A percentile compares a stretch with the other conserved stretches of the same genome.
Evolutionary conservation across 2,888 invertebrate species (phyloP).

Genomic region (Agrochola circellaris): DNA sequence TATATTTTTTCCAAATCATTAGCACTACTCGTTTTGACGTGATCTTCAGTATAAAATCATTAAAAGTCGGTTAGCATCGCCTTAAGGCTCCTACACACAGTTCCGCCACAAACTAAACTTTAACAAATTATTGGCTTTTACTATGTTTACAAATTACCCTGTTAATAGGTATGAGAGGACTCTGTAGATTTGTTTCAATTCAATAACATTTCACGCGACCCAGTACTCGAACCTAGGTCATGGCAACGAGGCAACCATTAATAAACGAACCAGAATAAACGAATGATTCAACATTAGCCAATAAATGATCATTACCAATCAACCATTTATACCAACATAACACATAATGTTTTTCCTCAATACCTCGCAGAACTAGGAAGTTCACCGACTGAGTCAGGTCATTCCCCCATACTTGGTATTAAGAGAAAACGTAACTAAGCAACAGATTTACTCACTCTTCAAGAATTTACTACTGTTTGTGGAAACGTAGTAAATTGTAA

Average conservation of each 20-base stretch:
- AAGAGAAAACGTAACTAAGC: slow-evolving; percentile 14
- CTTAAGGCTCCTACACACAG: too few species aligned
- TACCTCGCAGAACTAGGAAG: not conserved
- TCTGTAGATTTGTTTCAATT: too few species aligned
- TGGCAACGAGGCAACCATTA: not conserved
- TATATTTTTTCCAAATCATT: too few species aligned
- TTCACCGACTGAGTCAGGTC: slow-evolving; percentile 28
- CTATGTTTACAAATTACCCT: too few species aligned
- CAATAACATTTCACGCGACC: not conserved
- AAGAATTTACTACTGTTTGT: slow-evolving; percentile 40
- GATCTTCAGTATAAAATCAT: too few species aligned
- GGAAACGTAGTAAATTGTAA: slow-evolving; percentile 14
- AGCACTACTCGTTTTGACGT: too few species aligned
- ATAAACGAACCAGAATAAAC: not conserved
- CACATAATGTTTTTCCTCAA: slow-evolving; percentile 25
- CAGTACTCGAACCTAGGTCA: not conserved
- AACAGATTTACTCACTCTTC: not conserved
- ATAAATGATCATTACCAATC: not conserved
- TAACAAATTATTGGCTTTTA: too few species aligned
- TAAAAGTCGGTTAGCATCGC: too few species aligned
- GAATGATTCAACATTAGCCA: not conserved
- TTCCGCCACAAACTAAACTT: too few species aligned
- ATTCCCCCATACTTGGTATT: slow-evolving; percentile 17
- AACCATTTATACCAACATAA: not conserved
- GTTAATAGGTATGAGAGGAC: too few species aligned